Evolutionary conservation across 2,113 vertebrate species (phyloP), one percentile per base, ranked within the genome.

Genomic region (Perccottus glenii): DNA sequence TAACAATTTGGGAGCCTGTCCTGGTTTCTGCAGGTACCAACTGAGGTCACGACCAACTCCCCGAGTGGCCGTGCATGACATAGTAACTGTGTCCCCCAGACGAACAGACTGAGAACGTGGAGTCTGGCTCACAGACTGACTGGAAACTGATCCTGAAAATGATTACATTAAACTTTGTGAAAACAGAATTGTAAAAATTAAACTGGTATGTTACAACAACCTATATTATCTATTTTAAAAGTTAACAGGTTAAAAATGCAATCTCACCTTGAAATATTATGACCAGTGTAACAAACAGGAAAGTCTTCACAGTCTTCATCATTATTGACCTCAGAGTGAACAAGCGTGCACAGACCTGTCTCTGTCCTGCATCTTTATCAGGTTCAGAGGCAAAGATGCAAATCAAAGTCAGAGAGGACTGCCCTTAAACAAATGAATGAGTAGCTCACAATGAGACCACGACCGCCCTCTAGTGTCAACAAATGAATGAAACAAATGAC

Each of bases 1-100:
- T 9, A 88, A 60, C 12, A 81, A 73, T 75, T 88, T 88, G 19
- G 77, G 80, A 69, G 62, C 5, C 32, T 80, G 71, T 53, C 82
- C 85, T 35, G 67, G 45, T 78, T 83, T 90, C 67, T 16, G n/a
- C n/a, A n/a, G n/a, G n/a, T n/a, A n/a, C n/a, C n/a, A n/a, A n/a
- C n/a, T n/a, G 3, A 40, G 38, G 38, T 40, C 38, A 40, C 2
- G 2, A 40, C 38, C 68, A 43, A 64, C 51, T 14, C n/a, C 63
- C 11, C 14, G 9, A 12, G 35, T 71, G 42, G 45, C 65, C 63
- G 14, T 48, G 48, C 65, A 73, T 19, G 40, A 81, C 57, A 78
- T 48, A 35, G 63, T 67, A 6, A 65, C 77, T 10, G 33, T 61
- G 10, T 58, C 45, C 59, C 67, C 63, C 38, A 40, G 38, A 46